A percentile compares a stretch with the other conserved stretches of the same genome.
Conservation (phyloP, 2,888 invertebrate species). For the Dyspetes luteomarginatus region DNA sequence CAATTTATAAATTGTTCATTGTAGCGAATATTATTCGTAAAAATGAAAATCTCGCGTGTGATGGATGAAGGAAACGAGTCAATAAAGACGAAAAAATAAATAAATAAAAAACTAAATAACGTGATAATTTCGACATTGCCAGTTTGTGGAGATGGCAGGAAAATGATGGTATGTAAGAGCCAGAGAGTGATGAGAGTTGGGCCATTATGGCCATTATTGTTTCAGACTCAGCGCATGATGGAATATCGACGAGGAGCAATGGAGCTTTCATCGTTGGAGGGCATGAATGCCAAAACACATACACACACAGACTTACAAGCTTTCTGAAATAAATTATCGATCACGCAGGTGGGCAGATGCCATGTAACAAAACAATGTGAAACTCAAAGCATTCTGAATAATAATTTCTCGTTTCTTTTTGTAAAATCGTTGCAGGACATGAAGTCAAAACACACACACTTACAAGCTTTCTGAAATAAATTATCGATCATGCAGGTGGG, state of each 20-base stretch:
- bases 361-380: background rate
- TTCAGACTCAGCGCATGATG: too few species aligned
- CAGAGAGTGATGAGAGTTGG: too few species aligned
- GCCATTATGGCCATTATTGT: too few species aligned
- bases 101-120: too few species aligned
- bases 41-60: too few species aligned
- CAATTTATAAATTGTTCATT: too few species aligned
- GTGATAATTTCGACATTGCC: background rate
- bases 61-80: too few species aligned
- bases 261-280: background rate
- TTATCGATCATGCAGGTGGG: constrained; percentile 8
- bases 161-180: too few species aligned
- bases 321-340: constrained; percentile 34
- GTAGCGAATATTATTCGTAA: too few species aligned
- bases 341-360: background rate
- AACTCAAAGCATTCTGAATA: background rate
- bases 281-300: background rate
- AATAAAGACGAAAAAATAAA: too few species aligned
- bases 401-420: too few species aligned
- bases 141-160: background rate
- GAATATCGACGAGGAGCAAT: background rate
- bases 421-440: too few species aligned
- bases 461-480: constrained; percentile 12
- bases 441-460: background rate
- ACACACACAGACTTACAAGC: background rate